Percentiles rank a stretch among this genome's conserved stretches.
These are phyloP conservation scores for Athalia rosae DNA, from an alignment of 2,888 invertebrate genomes.

Conservation along the genomic window DNA sequence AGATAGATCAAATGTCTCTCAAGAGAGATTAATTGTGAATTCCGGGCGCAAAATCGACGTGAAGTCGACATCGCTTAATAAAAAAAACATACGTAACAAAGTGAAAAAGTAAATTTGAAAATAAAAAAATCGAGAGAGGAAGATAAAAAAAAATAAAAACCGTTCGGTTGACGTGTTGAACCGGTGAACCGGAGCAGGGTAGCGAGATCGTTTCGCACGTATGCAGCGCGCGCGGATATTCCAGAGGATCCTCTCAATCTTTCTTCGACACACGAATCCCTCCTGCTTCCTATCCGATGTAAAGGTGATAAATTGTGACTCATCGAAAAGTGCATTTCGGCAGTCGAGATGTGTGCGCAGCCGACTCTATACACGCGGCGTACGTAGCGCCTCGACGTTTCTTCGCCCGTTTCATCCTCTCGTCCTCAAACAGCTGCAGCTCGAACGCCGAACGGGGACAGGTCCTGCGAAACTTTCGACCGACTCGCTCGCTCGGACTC, in stretches of 20 bases:
- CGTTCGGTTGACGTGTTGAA: neutral
- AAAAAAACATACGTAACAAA: neutral
- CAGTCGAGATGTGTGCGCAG: neutral
- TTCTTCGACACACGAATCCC: constrained; percentile 25
- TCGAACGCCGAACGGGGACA: too few species aligned
- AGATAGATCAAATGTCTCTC: constrained; percentile 39
- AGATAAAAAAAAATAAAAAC: too few species aligned
- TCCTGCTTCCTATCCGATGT: neutral
- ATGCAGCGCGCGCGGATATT: constrained; percentile 1
- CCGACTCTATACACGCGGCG: neutral
- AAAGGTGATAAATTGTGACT: constrained; percentile 19
- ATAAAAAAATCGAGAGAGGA: neutral
- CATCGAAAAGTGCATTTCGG: constrained; percentile 17
- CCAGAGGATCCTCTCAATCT: neutral
- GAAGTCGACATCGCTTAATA: neutral
- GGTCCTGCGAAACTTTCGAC: too few species aligned
- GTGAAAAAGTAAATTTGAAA: neutral
- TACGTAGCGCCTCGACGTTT: too few species aligned
- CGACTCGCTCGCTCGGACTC: too few species aligned
- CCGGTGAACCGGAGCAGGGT: neutral
- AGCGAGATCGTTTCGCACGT: neutral
- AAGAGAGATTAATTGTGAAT: constrained; percentile 31
- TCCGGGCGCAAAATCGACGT: constrained; percentile 15
- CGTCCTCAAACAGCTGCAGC: too few species aligned
- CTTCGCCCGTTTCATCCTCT: too few species aligned